These are phyloP conservation scores for Corvus cornix DNA, from an alignment of 2,113 vertebrate genomes.

Conservation along the genomic window DNA sequence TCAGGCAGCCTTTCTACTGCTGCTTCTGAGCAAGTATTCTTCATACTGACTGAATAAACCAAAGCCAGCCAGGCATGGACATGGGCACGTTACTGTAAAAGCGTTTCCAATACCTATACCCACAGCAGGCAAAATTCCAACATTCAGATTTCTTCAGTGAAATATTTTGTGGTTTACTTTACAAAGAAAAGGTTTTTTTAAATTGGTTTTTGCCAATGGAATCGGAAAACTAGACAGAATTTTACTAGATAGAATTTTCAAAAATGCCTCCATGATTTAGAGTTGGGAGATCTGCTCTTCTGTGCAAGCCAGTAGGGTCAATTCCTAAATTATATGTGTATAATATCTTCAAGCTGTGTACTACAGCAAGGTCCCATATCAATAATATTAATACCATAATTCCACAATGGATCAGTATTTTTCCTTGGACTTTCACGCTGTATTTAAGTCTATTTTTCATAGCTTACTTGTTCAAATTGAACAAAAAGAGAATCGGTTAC, in stretches of 20 bases:
- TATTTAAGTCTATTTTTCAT: neutral
- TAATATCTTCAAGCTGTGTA: neutral
- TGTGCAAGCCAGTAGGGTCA: neutral
- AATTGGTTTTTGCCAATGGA: neutral
- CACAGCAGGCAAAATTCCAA: neutral
- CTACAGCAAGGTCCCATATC: neutral
- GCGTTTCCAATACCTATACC: neutral
- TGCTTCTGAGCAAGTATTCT: neutral
- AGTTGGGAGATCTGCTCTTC: neutral
- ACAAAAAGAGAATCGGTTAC: neutral
- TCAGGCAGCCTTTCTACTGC: neutral
- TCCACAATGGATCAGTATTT: neutral
- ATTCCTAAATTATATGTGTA: neutral
- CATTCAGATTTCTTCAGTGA: neutral
- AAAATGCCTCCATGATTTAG: neutral
- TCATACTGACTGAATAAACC: neutral
- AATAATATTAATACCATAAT: neutral
- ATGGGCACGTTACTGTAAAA: neutral
- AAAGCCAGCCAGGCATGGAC: neutral
- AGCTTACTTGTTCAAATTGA: neutral
- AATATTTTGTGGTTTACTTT: neutral
- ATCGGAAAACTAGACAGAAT: neutral
- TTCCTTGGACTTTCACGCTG: neutral
- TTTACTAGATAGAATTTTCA: neutral
- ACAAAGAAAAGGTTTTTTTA: neutral